Evolutionary conservation across 1,140 invertebrate genomes (phyloP).

Genomic region (Eriocheir sinensis): DNA sequence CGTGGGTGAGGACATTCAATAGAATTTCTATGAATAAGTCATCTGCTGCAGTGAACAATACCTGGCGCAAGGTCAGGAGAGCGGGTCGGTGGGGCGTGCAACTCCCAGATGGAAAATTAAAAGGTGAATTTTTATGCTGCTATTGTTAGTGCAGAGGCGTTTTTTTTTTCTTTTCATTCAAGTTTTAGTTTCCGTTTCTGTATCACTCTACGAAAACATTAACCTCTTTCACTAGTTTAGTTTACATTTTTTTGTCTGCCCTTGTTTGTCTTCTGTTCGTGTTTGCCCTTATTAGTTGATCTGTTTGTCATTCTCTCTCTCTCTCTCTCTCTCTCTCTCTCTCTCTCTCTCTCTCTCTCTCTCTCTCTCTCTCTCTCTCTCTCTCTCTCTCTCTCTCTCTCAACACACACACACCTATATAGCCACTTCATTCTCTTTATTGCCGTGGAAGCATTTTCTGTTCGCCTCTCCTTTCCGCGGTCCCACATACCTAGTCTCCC

Average conservation of each 20-base stretch:
- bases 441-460: no score
- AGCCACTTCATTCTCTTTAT: no score
- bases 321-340: slow-evolving; percentile 25
- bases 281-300: not conserved
- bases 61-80: not conserved
- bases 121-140: not conserved
- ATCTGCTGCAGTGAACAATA: not conserved
- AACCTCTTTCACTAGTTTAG: not conserved
- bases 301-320: not conserved
- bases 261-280: not conserved
- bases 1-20: not conserved
- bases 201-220: not conserved
- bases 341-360: not conserved
- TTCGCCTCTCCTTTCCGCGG: no score
- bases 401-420: no score
- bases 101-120: not conserved
- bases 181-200: not conserved
- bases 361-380: not conserved
- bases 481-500: no score
- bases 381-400: slow-evolving; percentile 36
- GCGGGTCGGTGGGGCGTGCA: not conserved
- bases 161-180: not conserved
- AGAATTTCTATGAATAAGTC: not conserved
- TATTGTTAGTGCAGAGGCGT: no score
- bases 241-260: not conserved